These are phyloP conservation scores for Cepaea nemoralis DNA, from an alignment of 1,140 invertebrate species.

Conservation along the genomic window DNA sequence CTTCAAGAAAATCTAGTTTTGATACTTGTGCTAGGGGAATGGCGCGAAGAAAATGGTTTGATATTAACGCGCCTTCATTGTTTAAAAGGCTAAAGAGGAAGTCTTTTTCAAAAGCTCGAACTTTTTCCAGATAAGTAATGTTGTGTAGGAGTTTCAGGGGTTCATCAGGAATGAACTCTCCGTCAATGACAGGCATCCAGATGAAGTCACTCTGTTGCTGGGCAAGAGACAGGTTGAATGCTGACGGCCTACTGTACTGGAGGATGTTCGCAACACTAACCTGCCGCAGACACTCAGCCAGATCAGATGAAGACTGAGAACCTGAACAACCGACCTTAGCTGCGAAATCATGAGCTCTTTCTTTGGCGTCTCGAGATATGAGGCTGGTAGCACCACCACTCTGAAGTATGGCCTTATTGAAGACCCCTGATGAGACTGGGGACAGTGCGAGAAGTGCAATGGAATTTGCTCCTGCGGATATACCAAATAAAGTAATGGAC, in stretches of 20 bases:
- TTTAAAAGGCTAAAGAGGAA: constrained; percentile 26
- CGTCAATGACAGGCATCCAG: constrained; percentile 28
- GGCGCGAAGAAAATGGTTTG: constrained; percentile 1
- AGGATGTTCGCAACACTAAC: not conserved
- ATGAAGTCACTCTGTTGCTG: constrained; percentile 25
- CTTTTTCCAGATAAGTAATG: not conserved
- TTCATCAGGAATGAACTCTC: constrained; percentile 24
- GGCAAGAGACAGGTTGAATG: constrained; percentile 2
- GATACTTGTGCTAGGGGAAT: not conserved
- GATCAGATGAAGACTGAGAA: not conserved
- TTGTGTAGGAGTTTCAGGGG: constrained; percentile 21
- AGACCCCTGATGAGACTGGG: constrained; percentile 60
- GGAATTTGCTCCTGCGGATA: constrained; percentile 85
- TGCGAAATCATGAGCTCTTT: constrained; percentile 1
- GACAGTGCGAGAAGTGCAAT: constrained; percentile 59
- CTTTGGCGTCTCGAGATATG: constrained; percentile 1
- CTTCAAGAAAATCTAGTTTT: not conserved
- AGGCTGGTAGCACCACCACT: constrained; percentile 43
- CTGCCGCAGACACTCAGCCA: not conserved
- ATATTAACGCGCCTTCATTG: constrained; percentile 25
- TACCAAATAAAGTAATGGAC: constrained; percentile 90
- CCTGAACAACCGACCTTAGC: not conserved
- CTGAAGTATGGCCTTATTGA: constrained; percentile 54
- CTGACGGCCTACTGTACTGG: not conserved
- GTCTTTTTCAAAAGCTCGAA: constrained; percentile 18